Base-by-base conservation (phyloP, 2,797 vertebrate species). In the Sebastes minor region DNA sequence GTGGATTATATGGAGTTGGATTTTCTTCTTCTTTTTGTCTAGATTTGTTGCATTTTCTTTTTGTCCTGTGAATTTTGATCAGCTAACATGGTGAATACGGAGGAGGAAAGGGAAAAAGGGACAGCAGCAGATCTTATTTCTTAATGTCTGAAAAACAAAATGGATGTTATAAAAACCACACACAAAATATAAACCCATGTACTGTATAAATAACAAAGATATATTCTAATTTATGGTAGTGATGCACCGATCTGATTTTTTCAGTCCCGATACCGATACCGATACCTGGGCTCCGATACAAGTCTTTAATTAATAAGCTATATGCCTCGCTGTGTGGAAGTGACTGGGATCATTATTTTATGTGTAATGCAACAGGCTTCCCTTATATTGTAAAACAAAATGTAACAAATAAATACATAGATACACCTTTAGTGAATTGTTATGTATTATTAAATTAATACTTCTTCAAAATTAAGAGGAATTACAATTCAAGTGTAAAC, bases 281-380 rank as follows among this genome's bases (percentile, higher is more conserved):
- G 42, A 49, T 49, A 49, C 42, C 42, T 49, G 42, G 42, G 42
- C 16, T 49, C 46, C 7, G 3, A 49, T 9, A 49, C 46, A 8
- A 49, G 46, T 49, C 18, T 49, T 49, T 20, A 20, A 20, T 20
- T 49, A 49, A 49, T 49, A 49, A 1, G 46, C 18, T 49, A 0
- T 0, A 20, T 49, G 46, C 46, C 3, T 49, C 46, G 0, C 0
- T 49, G 46, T 0, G 46, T 20, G 18, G 18, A 49, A 49, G 46
- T 20, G 18, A 1, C 7, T 20, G 46, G 18, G 46, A 20, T 49
- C 18, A 20, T 20, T 49, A 0, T 49, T 46, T 0, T 46, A 46
- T 46, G 42, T 46, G 16, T 46, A 46, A 46, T 1, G 16, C 42
- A 46, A 46, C 42, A 18, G 42, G 0, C 46, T 1, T 49, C 46